Conservation (phyloP, 2,797 vertebrate species). For the Scyliorhinus canicula region DNA sequence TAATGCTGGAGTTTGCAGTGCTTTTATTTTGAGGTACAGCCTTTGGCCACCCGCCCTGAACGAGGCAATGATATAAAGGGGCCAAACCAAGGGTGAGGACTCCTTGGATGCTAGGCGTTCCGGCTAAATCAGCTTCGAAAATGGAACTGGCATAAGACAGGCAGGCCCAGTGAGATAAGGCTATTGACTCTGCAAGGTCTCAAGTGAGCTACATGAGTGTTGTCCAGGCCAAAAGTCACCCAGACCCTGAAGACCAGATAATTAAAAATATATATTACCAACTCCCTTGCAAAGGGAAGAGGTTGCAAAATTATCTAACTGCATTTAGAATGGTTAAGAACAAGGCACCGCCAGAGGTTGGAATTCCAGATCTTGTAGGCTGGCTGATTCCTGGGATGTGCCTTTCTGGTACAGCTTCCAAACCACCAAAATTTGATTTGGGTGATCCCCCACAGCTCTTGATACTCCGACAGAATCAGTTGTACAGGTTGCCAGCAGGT, state of each 20-base stretch:
- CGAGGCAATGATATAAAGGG: not conserved
- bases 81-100: not conserved
- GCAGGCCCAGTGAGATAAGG: not conserved
- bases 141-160: not conserved
- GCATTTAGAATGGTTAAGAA: not conserved
- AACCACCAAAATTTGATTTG: not conserved
- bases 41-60: not conserved
- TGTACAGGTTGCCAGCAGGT: not conserved
- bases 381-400: not conserved
- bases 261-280: not conserved
- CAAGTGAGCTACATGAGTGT: not conserved
- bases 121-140: not conserved
- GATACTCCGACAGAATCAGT: not conserved
- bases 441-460: not conserved
- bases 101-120: not conserved
- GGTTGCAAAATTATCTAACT: not conserved
- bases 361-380: not conserved
- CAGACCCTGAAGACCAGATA: not conserved
- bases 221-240: not conserved
- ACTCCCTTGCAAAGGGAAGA: not conserved
- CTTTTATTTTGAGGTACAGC: not conserved
- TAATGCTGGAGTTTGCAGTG: not conserved
- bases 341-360: not conserved
- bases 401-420: not conserved
- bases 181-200: too few species aligned